Percentiles rank a stretch among this genome's conserved stretches.
Evolutionary conservation across 2,888 invertebrate species (phyloP).

Genomic region (Heliconius cydno): DNA sequence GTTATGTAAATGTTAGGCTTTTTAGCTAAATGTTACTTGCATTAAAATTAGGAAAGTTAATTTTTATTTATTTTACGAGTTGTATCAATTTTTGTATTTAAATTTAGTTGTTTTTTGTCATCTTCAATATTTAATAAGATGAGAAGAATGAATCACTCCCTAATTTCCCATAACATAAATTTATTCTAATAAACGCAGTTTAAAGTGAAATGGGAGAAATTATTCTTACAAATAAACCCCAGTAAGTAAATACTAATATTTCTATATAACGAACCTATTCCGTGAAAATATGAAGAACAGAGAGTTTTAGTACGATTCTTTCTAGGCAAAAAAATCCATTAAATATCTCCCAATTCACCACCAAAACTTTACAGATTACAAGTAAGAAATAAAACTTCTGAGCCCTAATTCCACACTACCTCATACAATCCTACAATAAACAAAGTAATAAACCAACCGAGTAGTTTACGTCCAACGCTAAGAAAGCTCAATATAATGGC

Average conservation of each 20-base stretch:
- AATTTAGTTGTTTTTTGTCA: too few species aligned
- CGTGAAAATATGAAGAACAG: not conserved
- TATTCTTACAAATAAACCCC: too few species aligned
- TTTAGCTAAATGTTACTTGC: not conserved
- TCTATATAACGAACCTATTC: too few species aligned
- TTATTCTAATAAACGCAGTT: too few species aligned
- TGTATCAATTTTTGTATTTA: not conserved
- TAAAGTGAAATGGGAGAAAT: too few species aligned
- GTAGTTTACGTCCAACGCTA: slow-evolving; percentile 14
- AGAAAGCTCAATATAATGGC: slow-evolving; percentile 42
- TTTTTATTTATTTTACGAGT: not conserved
- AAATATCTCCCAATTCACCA: not conserved
- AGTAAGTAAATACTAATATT: too few species aligned
- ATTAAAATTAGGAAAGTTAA: not conserved
- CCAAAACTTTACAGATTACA: not conserved
- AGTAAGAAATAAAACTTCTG: not conserved
- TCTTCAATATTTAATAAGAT: too few species aligned
- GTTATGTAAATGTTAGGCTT: not conserved
- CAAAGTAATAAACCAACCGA: slow-evolving; percentile 30
- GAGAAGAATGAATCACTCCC: too few species aligned
- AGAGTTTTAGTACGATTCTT: not conserved
- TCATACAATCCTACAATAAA: slow-evolving; percentile 9
- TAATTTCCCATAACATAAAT: too few species aligned
- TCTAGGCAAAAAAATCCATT: not conserved
- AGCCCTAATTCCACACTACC: not conserved